These are phyloP conservation scores for Puntigrus tetrazona DNA, from an alignment of 2,113 vertebrate genomes.

Conservation along the genomic window DNA sequence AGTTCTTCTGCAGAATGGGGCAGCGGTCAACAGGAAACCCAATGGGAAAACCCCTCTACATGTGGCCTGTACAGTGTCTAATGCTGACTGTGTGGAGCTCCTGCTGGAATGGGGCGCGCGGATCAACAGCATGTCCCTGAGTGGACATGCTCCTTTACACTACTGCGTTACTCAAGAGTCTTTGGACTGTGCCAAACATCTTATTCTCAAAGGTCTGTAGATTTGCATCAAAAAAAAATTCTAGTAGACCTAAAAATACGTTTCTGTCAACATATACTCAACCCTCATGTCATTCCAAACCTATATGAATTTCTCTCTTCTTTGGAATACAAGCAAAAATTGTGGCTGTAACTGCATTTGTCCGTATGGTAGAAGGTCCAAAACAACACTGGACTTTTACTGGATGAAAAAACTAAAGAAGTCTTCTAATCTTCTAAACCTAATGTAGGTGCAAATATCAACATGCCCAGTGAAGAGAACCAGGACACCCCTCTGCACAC, in stretches of 20 bases:
- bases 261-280: neutral
- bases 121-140: slow-evolving; percentile 84
- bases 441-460: slow-evolving; percentile 84
- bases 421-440: neutral
- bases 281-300: neutral
- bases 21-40: slow-evolving; percentile 85
- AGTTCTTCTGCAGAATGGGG: slow-evolving; percentile 84
- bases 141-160: slow-evolving; percentile 87
- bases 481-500: slow-evolving; percentile 89
- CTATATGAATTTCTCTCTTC: neutral
- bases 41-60: slow-evolving; percentile 97
- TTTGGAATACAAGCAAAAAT: neutral
- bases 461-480: slow-evolving; percentile 80
- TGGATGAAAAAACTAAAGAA: neutral
- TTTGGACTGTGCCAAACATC: slow-evolving; percentile 84
- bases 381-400: neutral
- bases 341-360: neutral
- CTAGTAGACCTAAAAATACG: neutral
- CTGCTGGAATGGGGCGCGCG: slow-evolving; percentile 84
- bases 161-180: slow-evolving; percentile 84
- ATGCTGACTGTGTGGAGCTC: slow-evolving; percentile 81
- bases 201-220: slow-evolving; percentile 84
- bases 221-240: slow-evolving; percentile 11
- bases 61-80: slow-evolving; percentile 84
- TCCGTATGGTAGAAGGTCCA: neutral